phyloP scores from a whole-genome alignment of 2,797 vertebrate species.

The Orestias chungarensis region DNA sequence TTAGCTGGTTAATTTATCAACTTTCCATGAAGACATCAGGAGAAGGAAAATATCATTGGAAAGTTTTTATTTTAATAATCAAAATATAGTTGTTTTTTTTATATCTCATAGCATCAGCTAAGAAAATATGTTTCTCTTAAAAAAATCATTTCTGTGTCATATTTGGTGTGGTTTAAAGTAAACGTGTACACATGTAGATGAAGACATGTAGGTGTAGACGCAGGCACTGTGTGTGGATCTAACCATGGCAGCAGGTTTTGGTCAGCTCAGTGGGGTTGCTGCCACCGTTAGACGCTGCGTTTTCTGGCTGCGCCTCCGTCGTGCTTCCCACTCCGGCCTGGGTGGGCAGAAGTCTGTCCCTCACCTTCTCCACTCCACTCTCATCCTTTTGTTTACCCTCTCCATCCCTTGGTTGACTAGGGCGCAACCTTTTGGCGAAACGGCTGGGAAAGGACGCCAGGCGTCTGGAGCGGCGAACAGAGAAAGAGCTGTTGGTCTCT shows the following conservation, averaged over 20 bases:
- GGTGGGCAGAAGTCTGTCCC: slow-evolving; percentile 51
- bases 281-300: neutral
- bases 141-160: neutral
- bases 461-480: slow-evolving; percentile 91
- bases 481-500: slow-evolving; percentile 75
- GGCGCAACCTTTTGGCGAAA: slow-evolving; percentile 80
- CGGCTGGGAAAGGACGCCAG: slow-evolving; percentile 89
- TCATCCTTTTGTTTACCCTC: slow-evolving; percentile 42
- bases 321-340: slow-evolving; percentile 52
- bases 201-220: neutral
- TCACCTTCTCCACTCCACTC: slow-evolving; percentile 37
- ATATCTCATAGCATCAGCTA: neutral
- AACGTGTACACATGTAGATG: neutral
- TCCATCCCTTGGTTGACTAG: slow-evolving; percentile 34
- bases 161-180: neutral
- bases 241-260: slow-evolving; percentile 72
- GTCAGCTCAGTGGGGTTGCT: slow-evolving; percentile 27
- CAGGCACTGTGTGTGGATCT: slow-evolving; percentile 21
- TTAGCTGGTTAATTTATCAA: neutral
- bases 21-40: neutral
- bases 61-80: neutral
- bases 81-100: neutral
- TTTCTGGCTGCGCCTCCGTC: slow-evolving; percentile 31
- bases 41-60: neutral
- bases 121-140: neutral